phyloP scores from a whole-genome alignment of 2,113 vertebrate species.

The Ceratotherium simum region DNA sequence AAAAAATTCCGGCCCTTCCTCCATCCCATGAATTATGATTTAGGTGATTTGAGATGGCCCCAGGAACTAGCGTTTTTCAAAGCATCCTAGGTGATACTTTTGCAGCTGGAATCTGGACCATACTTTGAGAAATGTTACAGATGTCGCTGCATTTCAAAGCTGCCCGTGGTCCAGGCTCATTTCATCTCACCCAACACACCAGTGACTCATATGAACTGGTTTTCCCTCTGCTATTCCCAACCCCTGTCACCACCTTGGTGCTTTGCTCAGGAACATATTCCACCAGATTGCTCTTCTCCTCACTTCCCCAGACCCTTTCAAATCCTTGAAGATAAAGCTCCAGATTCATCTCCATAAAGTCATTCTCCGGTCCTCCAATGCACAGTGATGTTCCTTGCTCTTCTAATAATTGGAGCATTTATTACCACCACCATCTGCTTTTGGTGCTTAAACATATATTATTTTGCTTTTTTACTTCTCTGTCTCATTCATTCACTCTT shows the following conservation, averaged over 20 bases:
- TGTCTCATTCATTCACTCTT: background rate
- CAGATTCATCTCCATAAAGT: background rate
- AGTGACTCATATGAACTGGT: background rate
- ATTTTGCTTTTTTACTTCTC: background rate
- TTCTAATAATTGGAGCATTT: background rate
- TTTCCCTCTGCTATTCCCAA: background rate
- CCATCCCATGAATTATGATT: background rate
- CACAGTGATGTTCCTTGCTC: background rate
- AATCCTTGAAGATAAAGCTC: background rate
- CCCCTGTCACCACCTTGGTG: background rate
- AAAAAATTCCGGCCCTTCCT: background rate
- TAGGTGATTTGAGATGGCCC: background rate
- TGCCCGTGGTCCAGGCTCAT: no score
- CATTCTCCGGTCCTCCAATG: background rate
- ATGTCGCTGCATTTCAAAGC: background rate
- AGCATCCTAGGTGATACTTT: background rate
- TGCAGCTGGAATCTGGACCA: background rate
- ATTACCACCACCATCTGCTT: background rate
- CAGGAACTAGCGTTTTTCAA: background rate
- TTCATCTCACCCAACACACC: background rate
- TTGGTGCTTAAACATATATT: background rate
- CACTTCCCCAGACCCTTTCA: background rate
- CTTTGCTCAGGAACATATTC: background rate
- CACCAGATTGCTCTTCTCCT: background rate
- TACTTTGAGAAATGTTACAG: background rate